phyloP scores from a whole-genome alignment of 1,140 invertebrate species.

The Pseudomyrmex dendroicus region DNA sequence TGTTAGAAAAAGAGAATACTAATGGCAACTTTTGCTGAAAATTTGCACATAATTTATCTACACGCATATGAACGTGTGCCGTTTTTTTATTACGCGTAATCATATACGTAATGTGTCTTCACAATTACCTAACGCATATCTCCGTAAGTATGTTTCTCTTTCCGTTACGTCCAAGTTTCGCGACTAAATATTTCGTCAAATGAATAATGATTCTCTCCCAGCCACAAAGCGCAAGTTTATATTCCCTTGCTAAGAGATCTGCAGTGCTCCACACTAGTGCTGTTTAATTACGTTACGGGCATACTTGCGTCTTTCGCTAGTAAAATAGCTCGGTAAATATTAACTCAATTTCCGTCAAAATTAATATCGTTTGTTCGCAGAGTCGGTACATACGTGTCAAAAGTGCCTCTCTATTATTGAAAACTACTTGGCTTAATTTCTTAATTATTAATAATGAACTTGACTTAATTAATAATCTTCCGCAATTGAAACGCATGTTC shows the following conservation, averaged over 20 bases:
- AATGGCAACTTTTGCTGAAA: slow-evolving; percentile 21
- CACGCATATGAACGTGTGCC: too few species aligned
- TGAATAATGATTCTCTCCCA: slow-evolving; percentile 28
- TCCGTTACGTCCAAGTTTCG: slow-evolving; percentile 8
- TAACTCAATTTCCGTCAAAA: slow-evolving; percentile 40
- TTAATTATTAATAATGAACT: slow-evolving; percentile 20
- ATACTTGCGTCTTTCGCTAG: slow-evolving; percentile 33
- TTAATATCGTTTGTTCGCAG: slow-evolving; percentile 33
- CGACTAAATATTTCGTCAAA: slow-evolving; percentile 54
- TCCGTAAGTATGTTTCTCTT: slow-evolving; percentile 12
- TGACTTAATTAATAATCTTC: slow-evolving; percentile 9
- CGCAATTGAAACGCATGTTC: background rate
- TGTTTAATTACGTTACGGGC: slow-evolving; percentile 46
- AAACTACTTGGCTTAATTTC: slow-evolving; percentile 13
- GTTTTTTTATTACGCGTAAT: slow-evolving; percentile 1
- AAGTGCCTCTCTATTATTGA: background rate
- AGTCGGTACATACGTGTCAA: background rate
- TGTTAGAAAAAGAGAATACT: slow-evolving; percentile 16
- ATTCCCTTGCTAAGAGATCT: slow-evolving; percentile 21
- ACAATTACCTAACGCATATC: slow-evolving; percentile 36
- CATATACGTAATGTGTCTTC: slow-evolving; percentile 39
- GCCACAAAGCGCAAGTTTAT: slow-evolving; percentile 40
- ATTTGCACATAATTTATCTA: background rate
- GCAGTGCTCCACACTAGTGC: background rate
- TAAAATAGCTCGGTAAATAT: slow-evolving; percentile 42